Percentiles rank a stretch among this genome's conserved stretches.
phyloP scores from a whole-genome alignment of 2,888 invertebrate genomes.

The Synanthedon tipuliformis region DNA sequence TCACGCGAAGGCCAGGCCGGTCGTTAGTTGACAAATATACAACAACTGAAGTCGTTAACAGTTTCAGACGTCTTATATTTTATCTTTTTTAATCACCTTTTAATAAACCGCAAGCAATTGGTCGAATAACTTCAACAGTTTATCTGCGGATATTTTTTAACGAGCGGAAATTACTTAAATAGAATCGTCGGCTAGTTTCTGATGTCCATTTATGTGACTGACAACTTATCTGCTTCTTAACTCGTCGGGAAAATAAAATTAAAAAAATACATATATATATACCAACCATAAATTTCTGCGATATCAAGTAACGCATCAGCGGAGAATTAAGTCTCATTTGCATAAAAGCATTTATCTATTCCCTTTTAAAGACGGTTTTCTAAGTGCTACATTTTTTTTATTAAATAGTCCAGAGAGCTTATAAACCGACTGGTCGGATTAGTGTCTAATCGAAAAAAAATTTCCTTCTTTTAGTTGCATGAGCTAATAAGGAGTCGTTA shows the following conservation, averaged over 20 bases:
- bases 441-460: neutral
- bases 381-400: neutral
- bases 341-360: neutral
- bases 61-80: no score
- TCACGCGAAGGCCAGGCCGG: no score
- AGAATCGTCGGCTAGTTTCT: no score
- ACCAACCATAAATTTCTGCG: neutral
- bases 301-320: neutral
- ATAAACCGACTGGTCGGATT: neutral
- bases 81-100: no score
- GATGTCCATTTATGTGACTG: neutral
- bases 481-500: no score
- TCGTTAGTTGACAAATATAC: no score
- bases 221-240: neutral
- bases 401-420: neutral
- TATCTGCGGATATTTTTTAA: no score
- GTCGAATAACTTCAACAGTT: no score
- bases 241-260: neutral
- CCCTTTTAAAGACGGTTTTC: neutral
- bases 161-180: no score
- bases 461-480: no score
- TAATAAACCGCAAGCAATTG: no score
- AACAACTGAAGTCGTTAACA: no score
- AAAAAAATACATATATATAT: neutral
- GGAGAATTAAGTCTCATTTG: neutral